Base-by-base conservation (phyloP, 2,797 vertebrate genomes). In the Telmatherina bonti region DNA sequence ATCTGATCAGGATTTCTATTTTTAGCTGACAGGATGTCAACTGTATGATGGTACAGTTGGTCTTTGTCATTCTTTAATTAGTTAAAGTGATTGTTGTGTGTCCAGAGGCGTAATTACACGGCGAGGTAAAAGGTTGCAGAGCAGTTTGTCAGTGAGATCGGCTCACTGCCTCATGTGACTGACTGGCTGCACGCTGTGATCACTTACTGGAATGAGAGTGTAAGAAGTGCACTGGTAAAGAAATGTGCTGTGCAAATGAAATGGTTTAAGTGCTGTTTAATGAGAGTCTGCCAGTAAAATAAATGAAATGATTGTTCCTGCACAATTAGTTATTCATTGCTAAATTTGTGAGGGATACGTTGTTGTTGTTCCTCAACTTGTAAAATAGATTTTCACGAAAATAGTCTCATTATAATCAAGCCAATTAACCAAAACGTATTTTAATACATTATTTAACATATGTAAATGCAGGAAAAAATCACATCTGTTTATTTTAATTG, bases 191-290 rank as follows among this genome's bases (percentile, higher is more conserved):
- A 68, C 16, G 63, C 76, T 74, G 74, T 43, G 82, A 82, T 86
- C 80, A 88, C 86, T 90, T 88, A 86, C 69, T 54, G 86, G 80
- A 88, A 89, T 86, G 84, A 86, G 67, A 81, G 76, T 51, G 36
- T 71, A 66, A 75, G 77, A 76, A 60, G 71, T 75, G 74, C 47
- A 56, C 53, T 33, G 59, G 35, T 27, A 15, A 57, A 52, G 67
- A 43, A 80, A 52, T 67, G 52, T 70, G 38, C 62, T 2, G 20
- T 56, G 58, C 68, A 70, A 72, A 82, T 76, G 38, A 81, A 84
- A 85, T 69, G 67, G 61, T 81, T 78, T 85, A 85, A 91, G 81
- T 87, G 81, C 76, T 53, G 67, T 88, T 86, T 91, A 92, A 92
- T 88, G 82, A 89, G 81, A 79, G 47, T 43, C 82, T 88, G 86